Base-by-base conservation (phyloP, 2,797 vertebrate species). In the Cynodonichthys magdalenae region DNA sequence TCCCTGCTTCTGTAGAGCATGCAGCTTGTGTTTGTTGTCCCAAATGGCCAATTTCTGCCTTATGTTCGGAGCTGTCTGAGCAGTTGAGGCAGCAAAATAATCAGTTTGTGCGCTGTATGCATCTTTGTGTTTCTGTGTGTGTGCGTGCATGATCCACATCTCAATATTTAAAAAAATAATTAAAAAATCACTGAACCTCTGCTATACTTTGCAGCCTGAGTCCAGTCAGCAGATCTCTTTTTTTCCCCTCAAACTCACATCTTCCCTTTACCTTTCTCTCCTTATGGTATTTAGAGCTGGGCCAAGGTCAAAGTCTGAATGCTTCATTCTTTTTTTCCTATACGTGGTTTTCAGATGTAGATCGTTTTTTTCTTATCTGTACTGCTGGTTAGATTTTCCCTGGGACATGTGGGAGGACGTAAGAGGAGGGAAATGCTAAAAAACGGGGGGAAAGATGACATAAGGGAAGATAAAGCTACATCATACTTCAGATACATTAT, bases 21-120 rank as follows among this genome's bases (percentile, higher is more conserved):
- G 57, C 74, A 82, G 85, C 72, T 77, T 76, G 75, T 83, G 71
- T 74, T 82, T 80, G 70, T 68, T 53, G 80, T 90, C 90, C 85
- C 87, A 74, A 84, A 86, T 80, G 88, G 74, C 85, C 85, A 90
- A 89, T 91, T 88, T 86, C 84, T 87, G 81, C 85, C 83, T 79
- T 88, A 84, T 89, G 82, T 74, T 87, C 71, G 55, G 62, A 44
- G 66, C 83, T 81, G 76, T 82, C 73, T 84, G 75, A 90, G 82
- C 69, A 80, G 83, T 81, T 61, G 80, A 86, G 74, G 77, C 87
- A 79, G 89, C 80, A 85, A 77, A 86, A 85, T 82, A 84, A 75
- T 80, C 45, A 29, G 58, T 48, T 59, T 15, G 61, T 49, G 8
- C 59, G 46, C 55, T 42, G 55, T 55, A 31, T 60, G 49, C 72